These are phyloP conservation scores for Prietella phreatophila DNA, from an alignment of 2,113 vertebrate species.

Conservation along the genomic window DNA sequence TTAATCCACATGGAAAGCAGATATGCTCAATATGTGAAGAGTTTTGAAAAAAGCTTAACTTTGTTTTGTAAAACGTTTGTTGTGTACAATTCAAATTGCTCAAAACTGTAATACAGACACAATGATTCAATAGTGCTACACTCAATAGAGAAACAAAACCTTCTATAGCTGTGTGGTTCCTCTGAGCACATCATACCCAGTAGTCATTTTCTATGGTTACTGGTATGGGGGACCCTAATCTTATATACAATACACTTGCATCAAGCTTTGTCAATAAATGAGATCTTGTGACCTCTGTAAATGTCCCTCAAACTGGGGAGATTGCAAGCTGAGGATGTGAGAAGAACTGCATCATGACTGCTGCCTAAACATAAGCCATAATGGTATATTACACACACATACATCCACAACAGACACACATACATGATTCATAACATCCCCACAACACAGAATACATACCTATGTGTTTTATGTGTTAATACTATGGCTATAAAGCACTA, in stretches of 20 bases:
- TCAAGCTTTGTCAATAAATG: background rate
- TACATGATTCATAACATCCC: constrained; percentile 26
- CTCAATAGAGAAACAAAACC: constrained; percentile 12
- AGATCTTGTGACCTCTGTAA: background rate
- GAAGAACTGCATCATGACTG: constrained; percentile 58
- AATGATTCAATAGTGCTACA: constrained; percentile 39
- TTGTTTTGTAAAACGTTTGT: background rate
- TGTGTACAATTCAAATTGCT: constrained; percentile 2
- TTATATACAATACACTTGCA: background rate
- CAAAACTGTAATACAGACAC: background rate
- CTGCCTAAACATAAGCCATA: constrained; percentile 50
- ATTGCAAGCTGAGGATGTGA: constrained; percentile 47
- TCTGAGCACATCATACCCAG: constrained; percentile 30
- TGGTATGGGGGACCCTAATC: background rate
- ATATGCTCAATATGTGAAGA: background rate
- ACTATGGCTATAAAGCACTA: background rate
- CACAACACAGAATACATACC: constrained; percentile 50
- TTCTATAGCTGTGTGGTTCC: constrained; percentile 21
- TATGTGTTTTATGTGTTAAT: constrained; percentile 1
- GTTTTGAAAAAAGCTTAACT: background rate
- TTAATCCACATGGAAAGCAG: background rate
- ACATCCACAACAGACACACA: constrained; percentile 35
- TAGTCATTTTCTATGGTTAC: background rate
- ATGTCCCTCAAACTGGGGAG: background rate
- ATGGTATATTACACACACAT: constrained; percentile 37